These are phyloP conservation scores for Campoplex nolae DNA, from an alignment of 2,888 invertebrate genomes.

Conservation along the genomic window DNA sequence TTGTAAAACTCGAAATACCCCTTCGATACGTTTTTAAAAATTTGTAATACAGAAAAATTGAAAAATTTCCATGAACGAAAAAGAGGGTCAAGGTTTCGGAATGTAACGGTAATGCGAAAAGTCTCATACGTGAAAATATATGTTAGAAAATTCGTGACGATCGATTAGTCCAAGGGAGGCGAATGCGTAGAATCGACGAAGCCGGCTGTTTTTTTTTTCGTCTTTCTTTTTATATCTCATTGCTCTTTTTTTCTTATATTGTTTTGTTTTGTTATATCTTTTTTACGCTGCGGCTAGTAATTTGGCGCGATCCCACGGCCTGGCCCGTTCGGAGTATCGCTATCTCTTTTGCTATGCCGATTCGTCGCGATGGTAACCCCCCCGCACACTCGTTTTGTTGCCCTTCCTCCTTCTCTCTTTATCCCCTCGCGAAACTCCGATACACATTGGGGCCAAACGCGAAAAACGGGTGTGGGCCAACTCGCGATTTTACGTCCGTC, in stretches of 20 bases:
- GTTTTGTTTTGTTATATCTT: not conserved
- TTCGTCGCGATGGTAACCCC: constrained; percentile 80
- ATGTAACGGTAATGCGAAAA: not conserved
- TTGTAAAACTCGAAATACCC: not conserved
- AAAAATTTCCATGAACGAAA: not conserved
- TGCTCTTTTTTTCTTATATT: constrained; percentile 8
- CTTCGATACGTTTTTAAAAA: not conserved
- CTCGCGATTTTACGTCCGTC: constrained; percentile 1
- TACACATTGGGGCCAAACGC: constrained; percentile 43
- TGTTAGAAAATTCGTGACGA: constrained; percentile 71
- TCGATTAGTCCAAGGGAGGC: constrained; percentile 75
- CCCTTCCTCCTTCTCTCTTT: not conserved
- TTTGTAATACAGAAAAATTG: not conserved
- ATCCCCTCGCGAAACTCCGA: constrained; percentile 33
- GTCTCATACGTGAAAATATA: not conserved
- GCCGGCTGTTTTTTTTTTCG: constrained; percentile 11
- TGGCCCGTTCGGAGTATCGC: constrained; percentile 24
- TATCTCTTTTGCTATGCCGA: constrained; percentile 64
- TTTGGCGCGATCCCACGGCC: constrained; percentile 62
- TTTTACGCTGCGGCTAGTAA: constrained; percentile 45
- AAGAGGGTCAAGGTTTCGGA: not conserved
- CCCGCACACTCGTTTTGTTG: constrained; percentile 51
- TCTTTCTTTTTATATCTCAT: constrained; percentile 21
- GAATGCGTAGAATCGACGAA: constrained; percentile 47
- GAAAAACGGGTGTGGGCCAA: constrained; percentile 40